Evolutionary conservation across 1,140 invertebrate genomes (phyloP).

Genomic region (Hormaphis cornu): DNA sequence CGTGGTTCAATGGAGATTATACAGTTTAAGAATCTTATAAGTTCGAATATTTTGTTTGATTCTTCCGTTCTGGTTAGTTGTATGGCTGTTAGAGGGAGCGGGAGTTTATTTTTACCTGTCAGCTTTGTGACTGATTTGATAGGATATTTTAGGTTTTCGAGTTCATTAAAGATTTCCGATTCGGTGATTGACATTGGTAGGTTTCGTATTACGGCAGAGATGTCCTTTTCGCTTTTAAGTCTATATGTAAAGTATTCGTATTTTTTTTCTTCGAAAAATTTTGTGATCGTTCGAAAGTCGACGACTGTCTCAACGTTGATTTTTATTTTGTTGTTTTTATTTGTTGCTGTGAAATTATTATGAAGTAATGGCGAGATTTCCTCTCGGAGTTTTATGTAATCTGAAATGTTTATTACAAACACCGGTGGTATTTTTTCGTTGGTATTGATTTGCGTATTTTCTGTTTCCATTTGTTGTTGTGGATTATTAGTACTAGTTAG

Average conservation of each 20-base stretch:
- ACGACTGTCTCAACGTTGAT: background rate
- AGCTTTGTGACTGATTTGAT: background rate
- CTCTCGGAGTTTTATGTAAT: background rate
- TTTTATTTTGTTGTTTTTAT: background rate
- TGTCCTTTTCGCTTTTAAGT: background rate
- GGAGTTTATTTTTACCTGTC: background rate
- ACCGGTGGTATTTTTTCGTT: background rate
- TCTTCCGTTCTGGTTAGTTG: background rate
- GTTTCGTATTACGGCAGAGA: background rate
- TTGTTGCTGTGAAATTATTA: background rate
- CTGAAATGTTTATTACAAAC: background rate
- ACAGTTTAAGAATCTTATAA: too few species aligned
- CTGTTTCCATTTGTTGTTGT: background rate
- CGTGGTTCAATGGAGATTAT: too few species aligned
- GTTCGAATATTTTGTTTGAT: too few species aligned
- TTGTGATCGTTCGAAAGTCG: background rate
- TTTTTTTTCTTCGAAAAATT: background rate
- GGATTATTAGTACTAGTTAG: background rate
- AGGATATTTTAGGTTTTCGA: background rate
- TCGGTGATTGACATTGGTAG: background rate
- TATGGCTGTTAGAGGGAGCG: background rate
- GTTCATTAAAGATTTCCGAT: background rate
- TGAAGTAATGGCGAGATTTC: background rate
- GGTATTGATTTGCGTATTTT: background rate
- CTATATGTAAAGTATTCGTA: background rate